Evolutionary conservation across 2,797 vertebrate genomes (phyloP).

Genomic region (Enteromius unitaeniatus): DNA sequence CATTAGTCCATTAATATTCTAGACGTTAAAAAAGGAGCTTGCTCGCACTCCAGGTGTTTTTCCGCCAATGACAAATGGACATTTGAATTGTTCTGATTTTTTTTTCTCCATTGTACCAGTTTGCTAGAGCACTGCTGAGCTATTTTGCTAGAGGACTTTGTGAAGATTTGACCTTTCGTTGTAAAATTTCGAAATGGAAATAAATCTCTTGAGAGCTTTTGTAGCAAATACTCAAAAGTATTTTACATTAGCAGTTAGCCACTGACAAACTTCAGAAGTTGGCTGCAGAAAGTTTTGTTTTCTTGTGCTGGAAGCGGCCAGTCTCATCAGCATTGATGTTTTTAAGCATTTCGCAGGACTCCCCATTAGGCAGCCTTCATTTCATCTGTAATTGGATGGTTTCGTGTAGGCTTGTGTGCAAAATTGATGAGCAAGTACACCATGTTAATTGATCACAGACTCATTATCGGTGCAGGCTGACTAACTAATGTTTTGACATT

Average conservation of each 20-base stretch:
- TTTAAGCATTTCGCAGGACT: background rate
- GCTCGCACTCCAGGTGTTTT: conserved; percentile 26
- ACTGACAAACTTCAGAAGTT: conserved; percentile 10
- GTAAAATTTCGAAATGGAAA: conserved; percentile 5
- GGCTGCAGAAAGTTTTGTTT: background rate
- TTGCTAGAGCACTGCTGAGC: conserved; percentile 1
- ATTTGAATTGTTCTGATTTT: conserved; percentile 12
- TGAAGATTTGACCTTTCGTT: conserved; percentile 25
- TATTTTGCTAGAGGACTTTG: conserved; percentile 15
- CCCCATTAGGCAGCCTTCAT: conserved; percentile 6
- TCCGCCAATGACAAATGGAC: conserved; percentile 24
- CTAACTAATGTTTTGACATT: conserved; percentile 17
- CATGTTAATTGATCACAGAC: background rate
- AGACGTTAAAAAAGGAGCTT: conserved; percentile 6
- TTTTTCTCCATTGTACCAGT: background rate
- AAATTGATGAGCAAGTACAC: background rate
- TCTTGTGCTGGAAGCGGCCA: background rate
- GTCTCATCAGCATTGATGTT: background rate
- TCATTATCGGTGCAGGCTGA: background rate
- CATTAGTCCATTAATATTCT: conserved; percentile 43
- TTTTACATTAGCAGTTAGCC: background rate
- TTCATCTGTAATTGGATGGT: conserved; percentile 17
- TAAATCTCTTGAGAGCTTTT: conserved; percentile 12
- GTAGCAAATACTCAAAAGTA: background rate
- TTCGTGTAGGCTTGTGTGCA: background rate